Base-by-base conservation (phyloP, 2,888 invertebrate genomes). In the Chaitophorus viminalis region DNA sequence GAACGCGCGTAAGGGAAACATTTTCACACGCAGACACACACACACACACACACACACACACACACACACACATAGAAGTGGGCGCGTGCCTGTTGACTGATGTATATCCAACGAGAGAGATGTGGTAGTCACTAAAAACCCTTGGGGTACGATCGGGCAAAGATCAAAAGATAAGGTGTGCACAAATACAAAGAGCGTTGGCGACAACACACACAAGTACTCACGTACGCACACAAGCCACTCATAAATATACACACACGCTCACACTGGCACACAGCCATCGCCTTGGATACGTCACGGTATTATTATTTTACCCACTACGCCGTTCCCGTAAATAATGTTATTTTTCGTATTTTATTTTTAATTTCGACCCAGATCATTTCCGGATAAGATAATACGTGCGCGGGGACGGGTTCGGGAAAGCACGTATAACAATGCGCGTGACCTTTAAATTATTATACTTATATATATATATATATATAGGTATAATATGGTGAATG, bases 281-380 rank as follows among this genome's bases (percentile, higher is more conserved):
- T 83, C 60, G 74, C 82, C 74, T 83, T 83, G 74, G 82, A 74
- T 83, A 83, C 54, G 8, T 33, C 60, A 79, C 74, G 52, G 36
- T 70, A 46, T 17, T 46, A 14, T 46, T 46, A 46, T 11, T 1
- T 46, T 11, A 46, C 1, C 46, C 46, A n/a, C n/a, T n/a, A n/a
- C n/a, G 14, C 46, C 46, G 14, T 14, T 33, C 54, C 21, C 60
- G 60, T 25, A 60, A 18, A 9, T 54, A 72, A 82, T 82, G 54
- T 54, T 82, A 54, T 82, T 82, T 82, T 82, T 54, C 54, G 31
- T 36, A 72, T 54, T 70, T 75, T 65, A 17, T 83, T 83, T 83
- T 75, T 60, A 83, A 83, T 83, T 83, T 39, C 14, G 60, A 39
- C 29, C 39, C 36, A 36, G 60, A 75, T 83, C 36, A n/a, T 29